Conservation (phyloP, 2,797 vertebrate genomes). For the Avahi laniger region DNA sequence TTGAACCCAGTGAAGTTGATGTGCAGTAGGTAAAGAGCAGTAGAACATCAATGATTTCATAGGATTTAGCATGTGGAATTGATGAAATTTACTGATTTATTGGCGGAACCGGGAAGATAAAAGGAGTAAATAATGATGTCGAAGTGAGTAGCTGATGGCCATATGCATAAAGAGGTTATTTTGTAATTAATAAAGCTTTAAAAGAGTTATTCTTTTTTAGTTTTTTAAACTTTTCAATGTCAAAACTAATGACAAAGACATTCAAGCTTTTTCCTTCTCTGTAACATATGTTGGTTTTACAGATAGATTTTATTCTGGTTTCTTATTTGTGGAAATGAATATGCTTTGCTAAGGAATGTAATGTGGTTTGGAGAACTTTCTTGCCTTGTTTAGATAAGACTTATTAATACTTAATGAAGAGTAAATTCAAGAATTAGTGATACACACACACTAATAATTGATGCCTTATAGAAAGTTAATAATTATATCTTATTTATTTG, state of each 20-base stretch:
- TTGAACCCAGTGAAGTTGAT: not conserved
- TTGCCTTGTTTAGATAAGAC: constrained; percentile 56
- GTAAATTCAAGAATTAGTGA: constrained; percentile 30
- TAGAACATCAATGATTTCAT: not conserved
- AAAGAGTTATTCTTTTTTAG: not conserved
- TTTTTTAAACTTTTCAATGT: not conserved
- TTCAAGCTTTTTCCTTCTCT: not conserved
- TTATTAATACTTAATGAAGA: constrained; percentile 16
- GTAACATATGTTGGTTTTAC: not conserved
- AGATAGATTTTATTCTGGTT: not conserved
- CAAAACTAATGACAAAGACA: not conserved
- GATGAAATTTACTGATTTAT: not conserved
- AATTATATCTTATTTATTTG: not conserved
- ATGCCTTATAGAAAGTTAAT: not conserved
- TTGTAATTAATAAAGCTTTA: not conserved
- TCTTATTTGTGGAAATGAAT: not conserved
- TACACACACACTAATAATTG: not conserved
- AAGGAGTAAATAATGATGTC: not conserved
- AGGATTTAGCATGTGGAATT: not conserved
- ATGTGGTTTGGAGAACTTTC: constrained; percentile 39
- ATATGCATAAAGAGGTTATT: not conserved
- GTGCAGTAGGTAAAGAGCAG: not conserved
- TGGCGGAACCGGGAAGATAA: not conserved
- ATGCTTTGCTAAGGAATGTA: constrained; percentile 23
- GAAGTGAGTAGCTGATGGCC: not conserved